A percentile compares a stretch with the other conserved stretches of the same genome.
Evolutionary conservation across 2,797 vertebrate genomes (phyloP).

Genomic region (Naso thynnoides): DNA sequence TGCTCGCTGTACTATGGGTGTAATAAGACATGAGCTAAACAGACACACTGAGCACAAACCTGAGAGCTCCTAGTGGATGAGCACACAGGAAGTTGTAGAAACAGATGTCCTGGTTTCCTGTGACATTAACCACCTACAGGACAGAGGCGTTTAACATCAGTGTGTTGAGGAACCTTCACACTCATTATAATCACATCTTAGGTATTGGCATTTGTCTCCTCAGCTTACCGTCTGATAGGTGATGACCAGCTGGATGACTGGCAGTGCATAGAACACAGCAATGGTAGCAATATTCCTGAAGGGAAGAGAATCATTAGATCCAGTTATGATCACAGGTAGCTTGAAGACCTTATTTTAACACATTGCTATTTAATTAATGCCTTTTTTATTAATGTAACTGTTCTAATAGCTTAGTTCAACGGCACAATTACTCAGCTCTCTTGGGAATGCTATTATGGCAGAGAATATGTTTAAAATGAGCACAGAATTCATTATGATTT

Average conservation of each 20-base stretch:
- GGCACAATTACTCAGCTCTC: too few species aligned
- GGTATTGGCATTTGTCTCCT: not conserved
- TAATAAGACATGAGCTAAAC: not conserved
- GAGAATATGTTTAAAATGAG: too few species aligned
- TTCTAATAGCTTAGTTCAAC: too few species aligned
- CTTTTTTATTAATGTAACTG: too few species aligned
- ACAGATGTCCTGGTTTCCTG: constrained; percentile 98
- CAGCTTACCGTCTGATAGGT: constrained; percentile 94
- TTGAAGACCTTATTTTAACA: not conserved
- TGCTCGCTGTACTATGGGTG: not conserved
- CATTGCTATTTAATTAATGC: too few species aligned
- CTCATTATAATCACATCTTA: not conserved
- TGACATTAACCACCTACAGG: constrained; percentile 93
- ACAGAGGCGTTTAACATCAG: not conserved
- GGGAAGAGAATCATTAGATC: constrained; percentile 10
- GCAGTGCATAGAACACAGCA: constrained; percentile 95
- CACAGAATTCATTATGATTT: too few species aligned
- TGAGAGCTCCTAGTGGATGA: constrained; percentile 94
- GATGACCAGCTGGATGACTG: constrained; percentile 96
- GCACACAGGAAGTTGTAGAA: constrained; percentile 99
- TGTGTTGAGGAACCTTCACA: not conserved
- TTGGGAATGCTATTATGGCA: too few species aligned
- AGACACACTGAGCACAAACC: constrained; percentile 76
- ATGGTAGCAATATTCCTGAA: constrained; percentile 97
- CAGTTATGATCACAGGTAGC: not conserved